Percentiles rank a stretch among this genome's conserved stretches.
phyloP scores from a whole-genome alignment of 2,113 vertebrate genomes.

The Carassius carassius region DNA sequence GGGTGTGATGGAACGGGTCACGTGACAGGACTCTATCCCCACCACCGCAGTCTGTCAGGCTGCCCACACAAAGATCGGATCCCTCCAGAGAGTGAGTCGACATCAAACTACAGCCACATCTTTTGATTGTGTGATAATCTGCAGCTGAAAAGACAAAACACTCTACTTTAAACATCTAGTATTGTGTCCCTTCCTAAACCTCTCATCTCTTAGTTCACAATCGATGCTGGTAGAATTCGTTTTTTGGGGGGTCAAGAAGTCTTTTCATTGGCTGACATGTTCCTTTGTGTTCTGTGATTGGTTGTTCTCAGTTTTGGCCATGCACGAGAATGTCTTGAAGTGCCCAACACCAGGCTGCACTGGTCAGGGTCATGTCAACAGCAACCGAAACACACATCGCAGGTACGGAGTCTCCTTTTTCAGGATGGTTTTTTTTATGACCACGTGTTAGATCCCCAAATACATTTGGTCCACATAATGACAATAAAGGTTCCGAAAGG shows the following conservation, averaged over 20 bases:
- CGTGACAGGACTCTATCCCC: slow-evolving; percentile 95
- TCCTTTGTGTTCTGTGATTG: slow-evolving; percentile 17
- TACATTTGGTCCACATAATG: not conserved
- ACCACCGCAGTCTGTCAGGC: slow-evolving; percentile 96
- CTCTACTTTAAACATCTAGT: not conserved
- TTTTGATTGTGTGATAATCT: slow-evolving; percentile 7
- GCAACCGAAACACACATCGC: slow-evolving; percentile 98
- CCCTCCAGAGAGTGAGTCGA: slow-evolving; percentile 94
- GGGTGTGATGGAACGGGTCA: slow-evolving; percentile 97
- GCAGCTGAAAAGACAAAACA: not conserved
- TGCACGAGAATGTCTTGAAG: slow-evolving; percentile 99
- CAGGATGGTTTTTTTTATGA: not conserved
- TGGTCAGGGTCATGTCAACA: slow-evolving; percentile 98
- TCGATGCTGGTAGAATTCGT: not conserved
- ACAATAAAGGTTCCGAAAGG: not conserved
- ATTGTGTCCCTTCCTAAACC: not conserved
- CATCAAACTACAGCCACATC: slow-evolving; percentile 6
- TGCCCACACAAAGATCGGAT: slow-evolving; percentile 99
- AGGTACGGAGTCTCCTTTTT: slow-evolving; percentile 77
- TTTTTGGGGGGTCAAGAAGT: too few relatives aligned
- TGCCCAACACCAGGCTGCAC: slow-evolving; percentile 98
- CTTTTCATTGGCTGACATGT: not conserved
- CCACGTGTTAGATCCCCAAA: not conserved
- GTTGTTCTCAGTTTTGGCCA: slow-evolving; percentile 86
- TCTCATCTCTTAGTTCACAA: not conserved